Evolutionary conservation across 35 echinoderm and acorn worm genomes (phyloP).

Genomic region (Antedon bifida): DNA sequence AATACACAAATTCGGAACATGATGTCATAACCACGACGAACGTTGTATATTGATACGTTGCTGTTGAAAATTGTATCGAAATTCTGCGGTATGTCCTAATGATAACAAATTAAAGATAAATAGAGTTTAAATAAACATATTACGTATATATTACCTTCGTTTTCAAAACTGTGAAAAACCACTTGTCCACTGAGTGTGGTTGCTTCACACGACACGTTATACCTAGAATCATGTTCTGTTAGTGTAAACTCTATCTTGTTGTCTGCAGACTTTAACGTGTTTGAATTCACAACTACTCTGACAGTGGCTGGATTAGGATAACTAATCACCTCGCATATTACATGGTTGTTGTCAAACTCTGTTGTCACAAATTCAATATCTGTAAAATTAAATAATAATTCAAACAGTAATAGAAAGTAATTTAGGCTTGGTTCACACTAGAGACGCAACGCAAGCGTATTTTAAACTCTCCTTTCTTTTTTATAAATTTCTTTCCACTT

Average conservation of each 20-base stretch:
- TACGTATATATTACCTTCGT: background rate
- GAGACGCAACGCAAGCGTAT: too few species aligned
- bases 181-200: background rate
- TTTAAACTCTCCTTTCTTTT: too few species aligned
- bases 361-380: background rate
- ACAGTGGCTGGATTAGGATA: background rate
- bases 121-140: too few species aligned
- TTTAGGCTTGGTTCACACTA: too few species aligned
- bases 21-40: too few species aligned
- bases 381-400: background rate
- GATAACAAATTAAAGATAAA: too few species aligned
- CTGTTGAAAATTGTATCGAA: too few species aligned
- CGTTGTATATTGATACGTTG: too few species aligned
- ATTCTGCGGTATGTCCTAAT: too few species aligned
- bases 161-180: background rate
- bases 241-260: background rate
- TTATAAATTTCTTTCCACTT: background rate
- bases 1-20: too few species aligned
- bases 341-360: background rate
- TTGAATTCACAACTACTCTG: background rate
- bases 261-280: background rate
- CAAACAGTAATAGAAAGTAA: too few species aligned
- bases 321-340: background rate
- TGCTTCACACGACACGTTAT: background rate
- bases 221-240: background rate